Percentiles rank a stretch among this genome's conserved stretches.
phyloP scores from a whole-genome alignment of 2,797 vertebrate species.

The Pseudochirops cupreus region DNA sequence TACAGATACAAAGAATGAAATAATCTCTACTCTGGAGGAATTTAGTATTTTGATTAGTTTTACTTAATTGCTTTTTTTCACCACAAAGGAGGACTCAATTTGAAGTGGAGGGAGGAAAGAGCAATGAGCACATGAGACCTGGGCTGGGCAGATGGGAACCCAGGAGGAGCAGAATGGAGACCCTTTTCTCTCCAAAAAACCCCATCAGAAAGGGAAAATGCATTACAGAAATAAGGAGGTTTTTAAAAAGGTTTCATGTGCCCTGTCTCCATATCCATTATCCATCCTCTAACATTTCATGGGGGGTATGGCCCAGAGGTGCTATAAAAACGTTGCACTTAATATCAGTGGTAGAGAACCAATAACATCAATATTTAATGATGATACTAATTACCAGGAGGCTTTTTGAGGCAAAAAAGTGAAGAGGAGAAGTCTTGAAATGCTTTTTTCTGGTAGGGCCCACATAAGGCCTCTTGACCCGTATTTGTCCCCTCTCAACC shows the following conservation, averaged over 20 bases:
- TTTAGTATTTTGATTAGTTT: not conserved
- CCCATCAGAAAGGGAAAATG: not conserved
- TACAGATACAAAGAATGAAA: not conserved
- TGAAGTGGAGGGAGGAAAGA: not conserved
- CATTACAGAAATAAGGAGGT: not conserved
- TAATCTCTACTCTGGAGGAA: not conserved
- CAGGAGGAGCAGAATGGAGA: not conserved
- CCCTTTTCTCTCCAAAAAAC: not conserved
- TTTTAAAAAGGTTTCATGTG: not conserved
- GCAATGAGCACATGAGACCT: not conserved
- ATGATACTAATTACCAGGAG: not conserved
- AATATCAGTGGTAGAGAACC: not conserved
- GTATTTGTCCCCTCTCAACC: not conserved
- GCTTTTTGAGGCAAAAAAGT: constrained; percentile 15
- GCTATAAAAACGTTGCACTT: not conserved
- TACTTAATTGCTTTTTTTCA: not conserved
- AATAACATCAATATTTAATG: not conserved
- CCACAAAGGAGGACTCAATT: not conserved
- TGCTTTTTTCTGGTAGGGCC: not conserved
- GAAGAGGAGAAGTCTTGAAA: not conserved
- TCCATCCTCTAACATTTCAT: not conserved
- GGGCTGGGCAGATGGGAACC: not conserved
- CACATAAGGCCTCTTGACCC: not conserved
- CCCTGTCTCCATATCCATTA: not conserved
- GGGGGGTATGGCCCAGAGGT: not conserved